Base-by-base conservation (phyloP, 2,888 invertebrate species). In the Helleia helle region DNA sequence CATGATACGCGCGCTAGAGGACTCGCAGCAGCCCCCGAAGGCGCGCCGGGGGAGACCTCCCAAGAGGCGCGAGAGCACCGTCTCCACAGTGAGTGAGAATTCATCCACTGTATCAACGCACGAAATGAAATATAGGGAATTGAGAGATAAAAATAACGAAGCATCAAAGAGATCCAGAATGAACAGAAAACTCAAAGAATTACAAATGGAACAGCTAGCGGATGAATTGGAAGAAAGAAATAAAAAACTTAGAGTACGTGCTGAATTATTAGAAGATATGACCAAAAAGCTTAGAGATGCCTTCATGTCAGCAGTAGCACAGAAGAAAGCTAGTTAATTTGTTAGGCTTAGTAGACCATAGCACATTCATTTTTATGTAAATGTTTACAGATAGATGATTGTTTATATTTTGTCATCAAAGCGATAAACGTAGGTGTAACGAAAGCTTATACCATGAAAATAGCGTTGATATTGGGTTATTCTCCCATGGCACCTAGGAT, bases 61-160 rank as follows among this genome's bases (percentile, higher is more conserved):
- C 13, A 87, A 87, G 50, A 62, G 86, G 40, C 65, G 86, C 49
- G 79, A 76, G 48, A 83, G 84, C 58, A 70, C 65, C 8, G 70
- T 81, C 39, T 83, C 81, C 13, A 79, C 80, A 15, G 63, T 67
- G 18, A 79, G 80, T 61, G 86, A 70, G 41, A 79, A 62, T 62
- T 76, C 60, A 41, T 83, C 72, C 42, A 68, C 58, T 39, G 57
- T 63, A 30, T 79, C 84, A 45, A 73, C 73, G 46, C 68, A 76
- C 25, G 87, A 86, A 49, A 62, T 66, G 31, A 88, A 85, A 49
- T 92, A 93, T 63, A 79, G 91, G 38, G 90, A 91, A 58, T 81
- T 91, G 48, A 75, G 93, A 41, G 90, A 91, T 59, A 91, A 91
- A 63, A 93, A 93, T 69, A 93, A 93, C 62, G 92, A 92, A 70